Percentiles rank a stretch among this genome's conserved stretches.
Conservation (phyloP, 2,113 vertebrate genomes). For the Hylia prasina region DNA sequence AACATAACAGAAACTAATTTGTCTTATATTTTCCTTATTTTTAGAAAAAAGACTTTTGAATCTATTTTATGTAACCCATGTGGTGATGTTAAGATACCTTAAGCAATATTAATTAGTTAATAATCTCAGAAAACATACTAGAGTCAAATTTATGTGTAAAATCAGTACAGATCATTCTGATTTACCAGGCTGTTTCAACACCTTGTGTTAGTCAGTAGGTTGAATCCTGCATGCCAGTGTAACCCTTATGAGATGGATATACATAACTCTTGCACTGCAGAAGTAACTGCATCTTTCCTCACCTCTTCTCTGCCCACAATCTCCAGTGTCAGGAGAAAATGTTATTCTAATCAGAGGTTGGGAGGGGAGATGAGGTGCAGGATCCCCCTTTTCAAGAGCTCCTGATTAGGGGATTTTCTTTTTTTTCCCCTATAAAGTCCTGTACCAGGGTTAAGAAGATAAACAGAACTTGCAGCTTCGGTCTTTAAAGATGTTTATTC, state of each 20-base stretch:
- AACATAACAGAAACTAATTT: neutral
- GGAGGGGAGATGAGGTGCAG: neutral
- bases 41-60: neutral
- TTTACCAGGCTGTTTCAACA: neutral
- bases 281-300: neutral
- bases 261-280: neutral
- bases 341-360: neutral
- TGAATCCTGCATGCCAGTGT: neutral
- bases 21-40: neutral
- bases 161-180: neutral
- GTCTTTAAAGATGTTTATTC: no score
- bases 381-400: no score
- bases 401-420: no score
- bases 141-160: neutral
- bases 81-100: neutral
- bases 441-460: no score
- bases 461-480: no score
- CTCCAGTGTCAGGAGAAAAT: neutral
- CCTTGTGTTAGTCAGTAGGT: neutral
- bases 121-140: neutral
- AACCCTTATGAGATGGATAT: neutral
- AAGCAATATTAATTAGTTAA: neutral
- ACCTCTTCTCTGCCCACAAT: neutral
- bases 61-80: neutral
- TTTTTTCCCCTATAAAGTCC: no score